phyloP scores from a whole-genome alignment of 30 jellyfish, hydroid and myxozoan species.

The Turritopsis dohrnii region DNA sequence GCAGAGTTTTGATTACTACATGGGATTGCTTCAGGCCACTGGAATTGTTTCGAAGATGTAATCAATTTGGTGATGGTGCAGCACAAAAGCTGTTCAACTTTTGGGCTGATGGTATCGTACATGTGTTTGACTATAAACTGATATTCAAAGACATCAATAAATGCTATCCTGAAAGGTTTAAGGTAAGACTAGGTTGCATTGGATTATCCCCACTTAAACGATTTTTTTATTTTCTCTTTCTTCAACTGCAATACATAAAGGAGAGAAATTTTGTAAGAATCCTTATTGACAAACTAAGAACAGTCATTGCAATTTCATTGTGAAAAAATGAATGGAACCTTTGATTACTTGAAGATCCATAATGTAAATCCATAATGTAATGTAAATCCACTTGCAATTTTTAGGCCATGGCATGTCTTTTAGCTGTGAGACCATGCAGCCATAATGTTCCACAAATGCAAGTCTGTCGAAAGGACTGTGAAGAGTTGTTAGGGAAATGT shows the following conservation, averaged over 20 bases:
- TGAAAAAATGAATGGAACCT: too few species aligned
- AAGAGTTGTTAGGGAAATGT: slow-evolving; percentile 44
- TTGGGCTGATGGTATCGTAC: slow-evolving; percentile 61
- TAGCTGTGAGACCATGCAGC: slow-evolving; percentile 78
- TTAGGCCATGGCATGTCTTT: slow-evolving; percentile 79
- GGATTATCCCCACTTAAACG: background rate
- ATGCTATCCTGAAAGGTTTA: slow-evolving; percentile 66
- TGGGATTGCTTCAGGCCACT: slow-evolving; percentile 36
- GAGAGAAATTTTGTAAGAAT: too few species aligned
- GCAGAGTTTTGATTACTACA: background rate
- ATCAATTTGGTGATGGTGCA: slow-evolving; percentile 53
- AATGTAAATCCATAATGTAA: too few species aligned
- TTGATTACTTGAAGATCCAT: too few species aligned
- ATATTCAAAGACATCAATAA: slow-evolving; percentile 39
- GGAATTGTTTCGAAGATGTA: slow-evolving; percentile 69
- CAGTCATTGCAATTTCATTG: too few species aligned
- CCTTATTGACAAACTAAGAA: too few species aligned
- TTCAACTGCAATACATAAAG: too few species aligned
- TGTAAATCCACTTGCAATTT: too few species aligned
- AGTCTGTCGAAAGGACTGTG: slow-evolving; percentile 62
- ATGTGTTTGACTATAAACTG: slow-evolving; percentile 24
- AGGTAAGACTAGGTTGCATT: slow-evolving; percentile 29
- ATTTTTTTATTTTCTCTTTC: too few species aligned
- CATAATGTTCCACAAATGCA: slow-evolving; percentile 27
- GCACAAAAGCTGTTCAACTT: slow-evolving; percentile 44